These are phyloP conservation scores for Daktulosphaira vitifoliae DNA, from an alignment of 1,140 invertebrate species.

Conservation along the genomic window DNA sequence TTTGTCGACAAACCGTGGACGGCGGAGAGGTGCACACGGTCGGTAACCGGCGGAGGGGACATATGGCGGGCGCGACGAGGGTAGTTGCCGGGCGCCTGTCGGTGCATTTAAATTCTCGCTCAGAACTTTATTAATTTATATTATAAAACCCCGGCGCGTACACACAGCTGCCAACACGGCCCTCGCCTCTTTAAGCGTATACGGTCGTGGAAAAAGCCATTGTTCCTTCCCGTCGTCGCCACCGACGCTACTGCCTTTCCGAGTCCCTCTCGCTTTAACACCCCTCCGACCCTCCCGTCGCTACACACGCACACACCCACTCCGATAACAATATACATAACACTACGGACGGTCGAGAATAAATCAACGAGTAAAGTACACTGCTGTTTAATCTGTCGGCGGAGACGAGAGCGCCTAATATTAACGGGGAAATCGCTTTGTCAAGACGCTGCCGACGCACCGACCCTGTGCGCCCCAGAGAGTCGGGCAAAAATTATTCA, in stretches of 20 bases:
- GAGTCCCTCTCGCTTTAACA: too few species aligned
- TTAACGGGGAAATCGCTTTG: constrained; percentile 16
- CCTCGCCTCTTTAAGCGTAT: not conserved
- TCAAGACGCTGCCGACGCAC: constrained; percentile 1
- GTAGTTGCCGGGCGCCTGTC: constrained; percentile 12
- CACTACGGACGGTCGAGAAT: constrained; percentile 1
- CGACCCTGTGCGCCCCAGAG: not conserved
- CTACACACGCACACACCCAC: too few species aligned
- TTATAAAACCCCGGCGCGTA: constrained; percentile 28
- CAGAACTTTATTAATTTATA: constrained; percentile 34
- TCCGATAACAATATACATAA: too few species aligned
- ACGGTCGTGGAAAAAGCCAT: constrained; percentile 19
- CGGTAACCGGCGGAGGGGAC: not conserved
- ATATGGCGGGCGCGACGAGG: not conserved
- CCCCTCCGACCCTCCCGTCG: not conserved
- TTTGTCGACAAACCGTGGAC: constrained; percentile 29
- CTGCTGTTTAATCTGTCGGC: not conserved
- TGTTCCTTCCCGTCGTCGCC: constrained; percentile 20
- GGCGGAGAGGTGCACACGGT: not conserved
- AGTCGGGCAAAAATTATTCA: too few species aligned
- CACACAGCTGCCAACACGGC: not conserved
- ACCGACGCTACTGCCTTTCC: too few species aligned
- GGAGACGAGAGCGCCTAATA: not conserved
- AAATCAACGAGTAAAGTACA: constrained; percentile 21
- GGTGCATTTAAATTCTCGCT: constrained; percentile 33